Conservation (phyloP, 2,113 vertebrate genomes). For the Parotia lawesii region DNA sequence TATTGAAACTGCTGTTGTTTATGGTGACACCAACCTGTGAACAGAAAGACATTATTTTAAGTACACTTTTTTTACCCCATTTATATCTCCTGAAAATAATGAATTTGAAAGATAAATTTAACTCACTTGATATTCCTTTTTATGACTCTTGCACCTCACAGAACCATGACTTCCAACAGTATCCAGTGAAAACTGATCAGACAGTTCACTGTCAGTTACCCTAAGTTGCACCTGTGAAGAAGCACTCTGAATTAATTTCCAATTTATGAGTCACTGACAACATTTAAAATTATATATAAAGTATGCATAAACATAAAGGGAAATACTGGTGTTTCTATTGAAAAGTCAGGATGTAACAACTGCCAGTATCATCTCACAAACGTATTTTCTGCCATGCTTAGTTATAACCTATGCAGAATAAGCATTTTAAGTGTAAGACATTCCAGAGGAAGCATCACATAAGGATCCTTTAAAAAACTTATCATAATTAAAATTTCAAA, state of each 20-base stretch:
- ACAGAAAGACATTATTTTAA: neutral
- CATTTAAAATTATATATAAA: neutral
- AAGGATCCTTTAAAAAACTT: neutral
- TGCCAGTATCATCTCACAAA: neutral
- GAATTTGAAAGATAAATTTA: neutral
- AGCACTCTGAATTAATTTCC: neutral
- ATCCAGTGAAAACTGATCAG: slow-evolving; percentile 93
- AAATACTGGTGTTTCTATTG: neutral
- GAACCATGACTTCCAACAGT: slow-evolving; percentile 94
- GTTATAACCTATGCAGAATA: neutral
- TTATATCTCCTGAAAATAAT: neutral
- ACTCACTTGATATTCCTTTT: slow-evolving; percentile 89
- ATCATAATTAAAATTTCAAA: neutral
- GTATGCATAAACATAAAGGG: neutral
- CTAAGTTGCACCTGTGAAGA: slow-evolving; percentile 87
- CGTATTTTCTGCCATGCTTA: neutral
- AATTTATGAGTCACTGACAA: neutral
- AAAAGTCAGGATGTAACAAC: neutral
- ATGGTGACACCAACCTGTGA: slow-evolving; percentile 93
- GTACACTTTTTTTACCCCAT: neutral
- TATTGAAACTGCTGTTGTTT: slow-evolving; percentile 90
- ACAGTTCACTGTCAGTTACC: slow-evolving; percentile 93
- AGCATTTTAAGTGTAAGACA: neutral
- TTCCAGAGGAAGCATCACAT: neutral
- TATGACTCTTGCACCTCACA: slow-evolving; percentile 89